Base-by-base conservation (phyloP, 2,113 vertebrate genomes). In the Herpailurus yagouaroundi region DNA sequence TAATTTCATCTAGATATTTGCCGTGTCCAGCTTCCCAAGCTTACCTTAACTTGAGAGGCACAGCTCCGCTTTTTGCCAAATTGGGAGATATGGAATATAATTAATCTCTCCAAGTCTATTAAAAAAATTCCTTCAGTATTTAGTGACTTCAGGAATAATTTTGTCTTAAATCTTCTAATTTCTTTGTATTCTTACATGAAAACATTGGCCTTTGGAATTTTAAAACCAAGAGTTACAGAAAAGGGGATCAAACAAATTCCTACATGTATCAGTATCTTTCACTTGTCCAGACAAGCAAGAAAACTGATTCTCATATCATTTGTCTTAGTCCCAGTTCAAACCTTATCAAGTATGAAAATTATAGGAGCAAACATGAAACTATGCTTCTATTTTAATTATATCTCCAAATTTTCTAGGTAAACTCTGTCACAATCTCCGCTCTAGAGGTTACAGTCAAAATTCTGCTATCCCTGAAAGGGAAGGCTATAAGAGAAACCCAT, bases 101-200 rank as follows among this genome's bases (percentile, higher is more conserved):
- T 68, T 76, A 57, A 80, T 60, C 57, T 68, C 50, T 80, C 87
- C n/a, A 5, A 91, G 0, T 55, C 87, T 0, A 82, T 77, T 79
- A 63, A 66, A 92, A 74, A 82, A 69, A 0, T 1, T 63, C 23
- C 74, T 16, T 3, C 0, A n/a, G 68, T 41, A 52, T 77, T 95
- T 80, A 83, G 68, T 18, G 64, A 15, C 50, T 91, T 94, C 18
- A 83, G 48, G 55, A 81, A 73, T 41, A 82, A 82, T 33, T 89
- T 83, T 83, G 15, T 31, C 25, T 83, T 71, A 93, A 90, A n/a
- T 85, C 13, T 88, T 95, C 50, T 77, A 60, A 96, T 76, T 88
- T 36, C 33, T 93, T 85, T 7, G 82, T 2, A 69, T 80, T 81
- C 27, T 93, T 57, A 63, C n/a, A 79, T 27, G 38, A 48, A 57